Conservation (phyloP, 2,888 invertebrate genomes). For the Balanococcus diminutus region DNA sequence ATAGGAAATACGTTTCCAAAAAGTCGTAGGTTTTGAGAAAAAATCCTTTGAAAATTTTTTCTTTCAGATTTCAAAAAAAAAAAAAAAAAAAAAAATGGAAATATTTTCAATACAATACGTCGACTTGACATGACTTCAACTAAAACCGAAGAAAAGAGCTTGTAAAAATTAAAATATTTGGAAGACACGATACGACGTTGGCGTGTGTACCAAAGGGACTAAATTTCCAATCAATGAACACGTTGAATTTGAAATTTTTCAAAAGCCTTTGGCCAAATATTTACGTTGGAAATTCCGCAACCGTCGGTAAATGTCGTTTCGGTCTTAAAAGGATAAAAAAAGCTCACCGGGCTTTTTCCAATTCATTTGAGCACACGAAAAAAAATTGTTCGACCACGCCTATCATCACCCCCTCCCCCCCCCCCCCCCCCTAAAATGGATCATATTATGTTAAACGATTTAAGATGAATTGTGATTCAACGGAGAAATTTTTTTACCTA, state of each 20-base stretch:
- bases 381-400: background rate
- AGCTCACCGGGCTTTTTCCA: background rate
- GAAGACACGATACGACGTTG: background rate
- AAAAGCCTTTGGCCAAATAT: background rate
- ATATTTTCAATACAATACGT: slow-evolving; percentile 8
- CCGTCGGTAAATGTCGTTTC: background rate
- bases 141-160: background rate
- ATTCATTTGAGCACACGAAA: background rate
- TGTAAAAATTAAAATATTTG: slow-evolving; percentile 2
- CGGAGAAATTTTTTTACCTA: background rate
- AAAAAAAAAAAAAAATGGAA: background rate
- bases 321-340: background rate
- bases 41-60: background rate
- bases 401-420: too few species aligned
- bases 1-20: background rate
- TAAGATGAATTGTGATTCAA: background rate
- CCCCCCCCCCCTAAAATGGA: too few species aligned
- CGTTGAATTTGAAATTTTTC: slow-evolving; percentile 2
- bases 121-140: background rate
- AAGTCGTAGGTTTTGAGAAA: background rate
- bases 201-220: background rate
- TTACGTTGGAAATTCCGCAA: background rate
- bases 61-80: too few species aligned
- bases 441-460: background rate
- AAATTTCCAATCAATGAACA: slow-evolving; percentile 7